These are phyloP conservation scores for Chrysolina oricalcia DNA, from an alignment of 2,888 invertebrate genomes.

Conservation along the genomic window DNA sequence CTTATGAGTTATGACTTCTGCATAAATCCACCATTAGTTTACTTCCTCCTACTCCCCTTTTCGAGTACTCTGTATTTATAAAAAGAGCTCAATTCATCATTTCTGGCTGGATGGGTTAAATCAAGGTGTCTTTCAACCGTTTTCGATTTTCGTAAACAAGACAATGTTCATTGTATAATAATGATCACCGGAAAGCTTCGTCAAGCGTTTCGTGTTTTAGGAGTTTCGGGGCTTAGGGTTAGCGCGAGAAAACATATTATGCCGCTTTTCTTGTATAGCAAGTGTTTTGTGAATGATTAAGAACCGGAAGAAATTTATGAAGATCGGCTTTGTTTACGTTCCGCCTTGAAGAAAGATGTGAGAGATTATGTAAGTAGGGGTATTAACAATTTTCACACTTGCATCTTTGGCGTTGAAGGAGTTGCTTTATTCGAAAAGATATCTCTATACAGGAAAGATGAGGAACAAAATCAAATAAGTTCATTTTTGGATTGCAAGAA, in stretches of 20 bases:
- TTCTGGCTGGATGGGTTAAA: neutral
- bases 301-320: constrained; percentile 7
- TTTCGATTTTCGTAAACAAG: neutral
- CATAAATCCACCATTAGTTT: no score
- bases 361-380: neutral
- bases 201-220: constrained; percentile 26
- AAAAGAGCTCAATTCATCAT: neutral
- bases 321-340: constrained; percentile 7
- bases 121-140: neutral
- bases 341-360: neutral
- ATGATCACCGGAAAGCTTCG: constrained; percentile 31
- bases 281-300: constrained; percentile 15
- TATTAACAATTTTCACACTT: constrained; percentile 12
- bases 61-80: neutral
- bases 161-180: constrained; percentile 17
- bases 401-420: neutral
- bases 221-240: neutral
- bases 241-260: constrained; percentile 16
- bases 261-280: constrained; percentile 10
- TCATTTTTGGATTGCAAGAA: no score
- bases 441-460: neutral
- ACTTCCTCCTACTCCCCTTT: no score
- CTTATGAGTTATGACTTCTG: no score
- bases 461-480: no score
- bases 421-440: neutral